Percentiles rank a stretch among this genome's conserved stretches.
These are phyloP conservation scores for Thamnaconus septentrionalis DNA, from an alignment of 2,113 vertebrate species.

Conservation along the genomic window DNA sequence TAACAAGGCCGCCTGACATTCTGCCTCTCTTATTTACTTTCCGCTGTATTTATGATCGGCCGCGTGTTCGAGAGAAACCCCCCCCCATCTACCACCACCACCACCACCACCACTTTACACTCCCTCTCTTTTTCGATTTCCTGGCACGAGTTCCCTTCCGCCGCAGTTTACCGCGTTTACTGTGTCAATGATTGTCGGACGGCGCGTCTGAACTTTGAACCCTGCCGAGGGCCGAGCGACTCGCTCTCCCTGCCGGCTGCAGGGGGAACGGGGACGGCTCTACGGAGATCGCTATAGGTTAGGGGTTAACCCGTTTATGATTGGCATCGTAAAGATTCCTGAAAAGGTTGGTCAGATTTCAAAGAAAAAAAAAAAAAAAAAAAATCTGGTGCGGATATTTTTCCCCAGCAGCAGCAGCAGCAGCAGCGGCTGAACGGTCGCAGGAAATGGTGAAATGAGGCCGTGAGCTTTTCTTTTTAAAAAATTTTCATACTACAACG, in stretches of 20 bases:
- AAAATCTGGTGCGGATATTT: conserved; percentile 37
- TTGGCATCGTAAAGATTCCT: conserved; percentile 60
- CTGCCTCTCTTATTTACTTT: conserved; percentile 65
- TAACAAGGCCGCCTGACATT: conserved; percentile 65
- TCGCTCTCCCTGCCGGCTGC: neutral
- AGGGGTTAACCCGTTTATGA: conserved; percentile 59
- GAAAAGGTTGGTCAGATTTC: conserved; percentile 30
- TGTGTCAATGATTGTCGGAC: conserved; percentile 62
- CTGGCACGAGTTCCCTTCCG: conserved; percentile 30
- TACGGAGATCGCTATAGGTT: conserved; percentile 21
- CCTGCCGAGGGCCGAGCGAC: neutral
- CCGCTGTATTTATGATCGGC: conserved; percentile 57
- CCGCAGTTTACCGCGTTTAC: conserved; percentile 21
- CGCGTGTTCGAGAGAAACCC: conserved; percentile 49
- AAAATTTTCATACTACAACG: conserved; percentile 18
- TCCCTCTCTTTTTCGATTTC: conserved; percentile 40
- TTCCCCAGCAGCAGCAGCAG: conserved; percentile 60
- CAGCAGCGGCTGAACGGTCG: conserved; percentile 8
- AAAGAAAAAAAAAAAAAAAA: too few relatives aligned
- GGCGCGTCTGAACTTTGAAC: conserved; percentile 69
- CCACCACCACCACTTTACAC: neutral
- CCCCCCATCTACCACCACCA: conserved; percentile 25
- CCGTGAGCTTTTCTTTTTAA: conserved; percentile 13
- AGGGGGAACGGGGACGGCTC: conserved; percentile 7
- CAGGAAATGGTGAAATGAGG: conserved; percentile 23